Base-by-base conservation (phyloP, 2,113 vertebrate genomes). In the Hemichromis elongatus region DNA sequence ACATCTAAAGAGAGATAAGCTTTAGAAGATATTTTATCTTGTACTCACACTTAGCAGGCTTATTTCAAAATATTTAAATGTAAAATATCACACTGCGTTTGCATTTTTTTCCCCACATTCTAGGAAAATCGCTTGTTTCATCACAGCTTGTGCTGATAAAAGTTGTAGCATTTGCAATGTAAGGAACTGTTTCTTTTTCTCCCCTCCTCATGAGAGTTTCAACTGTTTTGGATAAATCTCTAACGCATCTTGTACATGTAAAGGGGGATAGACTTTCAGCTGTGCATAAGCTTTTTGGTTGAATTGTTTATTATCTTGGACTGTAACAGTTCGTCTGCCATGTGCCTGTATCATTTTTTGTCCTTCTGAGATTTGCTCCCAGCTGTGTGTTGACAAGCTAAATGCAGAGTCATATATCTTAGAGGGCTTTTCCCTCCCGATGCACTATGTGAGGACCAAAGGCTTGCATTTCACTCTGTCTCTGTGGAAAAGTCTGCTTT, bases 401-500 rank as follows among this genome's bases (percentile, higher is more conserved):
- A 82, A 66, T 66, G 35, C 35, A 40, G 26, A 82, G 84, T 86
- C 79, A 78, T 68, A 90, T 26, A 78, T 59, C 63, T 83, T 42
- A 85, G 84, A 84, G 61, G 82, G 78, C 53, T 87, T 86, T 77
- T 79, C 79, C 85, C 55, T 77, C 21, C 57, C 83, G 63, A 75
- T 77, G 13, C 55, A 47, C 30, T 16, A 70, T 57, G 59, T 40
- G 66, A 81, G 37, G 50, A 80, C 35, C 18, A 78, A 83, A 50
- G 40, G 13, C 50, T 18, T 11, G 87, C 59, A 88, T 86, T 30
- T 80, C 66, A 45, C 63, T 88, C 55, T 87, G 86, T 59, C 61
- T 55, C 63, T 61, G 83, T 84, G 80, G 89, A 90, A 91, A 92
- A 91, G 82, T 84, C 52, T 86, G 89, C 70, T 75, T 59, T 90